These are phyloP conservation scores for Cavia porcellus DNA, from an alignment of 2,113 vertebrate species.

Conservation along the genomic window DNA sequence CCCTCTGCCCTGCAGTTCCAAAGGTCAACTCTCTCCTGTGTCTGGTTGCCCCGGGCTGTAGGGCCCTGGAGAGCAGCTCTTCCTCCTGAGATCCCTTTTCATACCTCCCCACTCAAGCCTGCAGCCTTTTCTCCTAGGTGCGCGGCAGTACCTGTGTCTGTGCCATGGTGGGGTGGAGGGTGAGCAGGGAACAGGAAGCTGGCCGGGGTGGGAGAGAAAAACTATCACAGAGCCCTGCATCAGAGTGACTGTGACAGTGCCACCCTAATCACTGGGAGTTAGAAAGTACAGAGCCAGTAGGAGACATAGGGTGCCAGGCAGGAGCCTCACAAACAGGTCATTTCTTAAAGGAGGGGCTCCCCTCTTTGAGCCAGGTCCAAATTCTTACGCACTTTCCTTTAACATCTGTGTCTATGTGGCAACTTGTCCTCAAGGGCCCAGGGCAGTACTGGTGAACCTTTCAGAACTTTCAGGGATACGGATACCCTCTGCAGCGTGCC, in stretches of 20 bases:
- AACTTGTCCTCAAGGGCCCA: not conserved
- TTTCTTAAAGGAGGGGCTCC: no score
- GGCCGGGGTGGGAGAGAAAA: not conserved
- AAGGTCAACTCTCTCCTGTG: not conserved
- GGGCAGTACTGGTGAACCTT: not conserved
- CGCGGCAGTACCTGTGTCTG: not conserved
- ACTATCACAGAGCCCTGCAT: not conserved
- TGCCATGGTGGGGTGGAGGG: accelerated
- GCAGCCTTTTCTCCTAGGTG: not conserved
- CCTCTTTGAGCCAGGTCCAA: not conserved
- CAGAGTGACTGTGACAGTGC: not conserved
- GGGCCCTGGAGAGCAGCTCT: not conserved
- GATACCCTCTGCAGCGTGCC: not conserved
- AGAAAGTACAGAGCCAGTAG: not conserved
- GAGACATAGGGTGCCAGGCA: not conserved
- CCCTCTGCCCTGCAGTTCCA: not conserved
- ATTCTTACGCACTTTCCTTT: no score
- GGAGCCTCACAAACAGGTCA: not conserved
- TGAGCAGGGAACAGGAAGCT: not conserved
- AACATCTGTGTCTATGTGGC: not conserved
- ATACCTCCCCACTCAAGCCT: not conserved
- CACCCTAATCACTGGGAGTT: not conserved
- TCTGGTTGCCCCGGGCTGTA: not conserved
- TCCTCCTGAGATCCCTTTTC: not conserved
- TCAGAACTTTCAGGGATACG: not conserved